Base-by-base conservation (phyloP, 2,113 vertebrate genomes). In the Leptocoma aspasia region DNA sequence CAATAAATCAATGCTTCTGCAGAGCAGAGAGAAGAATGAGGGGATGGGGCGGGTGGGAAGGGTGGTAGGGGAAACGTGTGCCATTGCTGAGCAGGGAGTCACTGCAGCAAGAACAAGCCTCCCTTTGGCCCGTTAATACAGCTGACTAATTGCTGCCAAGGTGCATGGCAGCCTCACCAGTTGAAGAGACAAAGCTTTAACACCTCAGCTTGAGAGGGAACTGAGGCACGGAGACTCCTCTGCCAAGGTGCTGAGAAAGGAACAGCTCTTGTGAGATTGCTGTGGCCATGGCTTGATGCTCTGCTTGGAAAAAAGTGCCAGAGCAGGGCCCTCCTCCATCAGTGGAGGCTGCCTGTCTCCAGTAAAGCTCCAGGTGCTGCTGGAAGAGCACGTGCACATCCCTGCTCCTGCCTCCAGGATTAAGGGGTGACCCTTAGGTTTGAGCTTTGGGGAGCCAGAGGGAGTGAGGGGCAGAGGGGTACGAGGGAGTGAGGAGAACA, bases 1-100 rank as follows among this genome's bases (percentile, higher is more conserved):
- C 54, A 71, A 92, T 96, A 92, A 94, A 94, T 95, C 93, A 96
- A 89, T 53, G 78, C 65, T 85, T 65, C 44, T 49, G 26, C 84
- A 65, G 89, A 92, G 54, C 65, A 1, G 50, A 0, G 3, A 94
- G 86, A 79, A 90, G 92, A 96, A 92, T 9, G 76, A 94, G 76
- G 35, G 80, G 54, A 83, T 41, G 64, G 64, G 68, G 68, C 3
- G 0, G 79, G 86, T 73, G 50, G 86, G 76, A 93, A 89, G 89
- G 44, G 56, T 73, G 41, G 65, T 2, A 54, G 22, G 78, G 82
- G 44, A 84, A 92, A 65, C 0, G 13, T 7, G 35, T 86, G 68
- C 39, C 71, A 17, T 30, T 17, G 60, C 84, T 87, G 72, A 89
- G 77, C 77, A 93, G 35, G 27, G 65, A 80, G 44, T 30, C 44